phyloP scores from a whole-genome alignment of 2,113 vertebrate genomes.

The Nannobrachium achirus region DNA sequence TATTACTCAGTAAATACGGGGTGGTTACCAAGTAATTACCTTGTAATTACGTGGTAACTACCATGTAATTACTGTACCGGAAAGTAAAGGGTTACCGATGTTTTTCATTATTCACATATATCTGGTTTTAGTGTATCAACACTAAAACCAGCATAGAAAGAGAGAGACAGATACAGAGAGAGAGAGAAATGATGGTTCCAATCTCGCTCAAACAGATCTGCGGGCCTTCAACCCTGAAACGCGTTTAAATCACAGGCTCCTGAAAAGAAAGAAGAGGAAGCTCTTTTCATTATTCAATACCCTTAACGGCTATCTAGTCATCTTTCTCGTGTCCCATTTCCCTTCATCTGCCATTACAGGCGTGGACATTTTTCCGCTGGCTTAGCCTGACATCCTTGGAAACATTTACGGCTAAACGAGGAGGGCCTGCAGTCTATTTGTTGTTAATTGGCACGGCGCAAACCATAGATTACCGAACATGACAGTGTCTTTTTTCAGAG shows the following conservation, averaged over 20 bases:
- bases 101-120: constrained; percentile 55
- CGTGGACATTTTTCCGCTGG: constrained; percentile 6
- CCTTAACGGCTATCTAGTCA: constrained; percentile 25
- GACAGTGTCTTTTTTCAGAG: constrained; percentile 70
- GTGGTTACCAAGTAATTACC: too few relatives aligned
- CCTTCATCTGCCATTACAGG: constrained; percentile 14
- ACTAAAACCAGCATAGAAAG: constrained; percentile 32
- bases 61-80: too few relatives aligned
- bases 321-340: constrained; percentile 35
- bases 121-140: constrained; percentile 34
- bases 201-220: constrained; percentile 19
- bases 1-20: too few relatives aligned
- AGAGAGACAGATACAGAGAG: constrained; percentile 30
- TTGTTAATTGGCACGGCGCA: constrained; percentile 64
- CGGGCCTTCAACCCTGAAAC: constrained; percentile 44
- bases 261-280: too few relatives aligned
- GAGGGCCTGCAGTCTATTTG: constrained; percentile 43
- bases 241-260: constrained; percentile 34
- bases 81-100: too few relatives aligned
- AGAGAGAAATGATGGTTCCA: constrained; percentile 10
- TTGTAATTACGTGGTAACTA: too few relatives aligned
- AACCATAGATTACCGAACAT: constrained; percentile 73
- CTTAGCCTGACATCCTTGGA: constrained; percentile 17
- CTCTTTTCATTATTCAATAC: constrained; percentile 40
- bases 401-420: constrained; percentile 44